Percentiles rank a stretch among this genome's conserved stretches.
Conservation (phyloP, 1,140 invertebrate species). For the Drosophila bifasciata region DNA sequence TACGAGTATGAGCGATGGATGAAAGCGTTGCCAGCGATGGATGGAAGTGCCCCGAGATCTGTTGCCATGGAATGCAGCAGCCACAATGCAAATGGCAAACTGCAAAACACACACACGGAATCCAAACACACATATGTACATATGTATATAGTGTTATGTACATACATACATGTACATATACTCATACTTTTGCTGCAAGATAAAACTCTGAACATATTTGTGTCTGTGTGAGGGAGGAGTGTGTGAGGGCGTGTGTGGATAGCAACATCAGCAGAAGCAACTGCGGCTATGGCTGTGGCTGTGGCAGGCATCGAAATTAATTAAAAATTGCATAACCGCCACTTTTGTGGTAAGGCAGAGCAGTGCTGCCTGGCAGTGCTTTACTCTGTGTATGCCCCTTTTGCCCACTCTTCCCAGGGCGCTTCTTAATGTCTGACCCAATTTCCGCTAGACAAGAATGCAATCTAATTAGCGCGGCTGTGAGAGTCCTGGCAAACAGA, state of each 20-base stretch:
- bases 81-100: constrained; percentile 25
- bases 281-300: background rate
- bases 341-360: constrained; percentile 32
- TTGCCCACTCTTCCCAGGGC: background rate
- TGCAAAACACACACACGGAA: constrained; percentile 4
- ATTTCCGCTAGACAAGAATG: constrained; percentile 21
- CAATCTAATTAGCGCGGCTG: constrained; percentile 47
- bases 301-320: constrained; percentile 53
- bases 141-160: too few relatives aligned
- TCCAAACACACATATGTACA: constrained; percentile 7
- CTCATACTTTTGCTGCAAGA: constrained; percentile 3
- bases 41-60: constrained; percentile 33
- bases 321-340: constrained; percentile 68
- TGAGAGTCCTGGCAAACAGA: background rate
- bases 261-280: constrained; percentile 26
- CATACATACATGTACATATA: too few relatives aligned
- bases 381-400: background rate
- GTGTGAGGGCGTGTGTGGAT: background rate
- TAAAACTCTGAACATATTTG: constrained; percentile 24
- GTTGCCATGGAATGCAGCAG: constrained; percentile 43
- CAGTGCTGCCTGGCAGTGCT: constrained; percentile 13
- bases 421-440: constrained; percentile 39
- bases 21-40: background rate
- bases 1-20: constrained; percentile 13
- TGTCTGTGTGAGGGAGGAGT: background rate